Evolutionary conservation across 2,888 invertebrate genomes (phyloP).

Genomic region (Malthinus seriepunctatus): DNA sequence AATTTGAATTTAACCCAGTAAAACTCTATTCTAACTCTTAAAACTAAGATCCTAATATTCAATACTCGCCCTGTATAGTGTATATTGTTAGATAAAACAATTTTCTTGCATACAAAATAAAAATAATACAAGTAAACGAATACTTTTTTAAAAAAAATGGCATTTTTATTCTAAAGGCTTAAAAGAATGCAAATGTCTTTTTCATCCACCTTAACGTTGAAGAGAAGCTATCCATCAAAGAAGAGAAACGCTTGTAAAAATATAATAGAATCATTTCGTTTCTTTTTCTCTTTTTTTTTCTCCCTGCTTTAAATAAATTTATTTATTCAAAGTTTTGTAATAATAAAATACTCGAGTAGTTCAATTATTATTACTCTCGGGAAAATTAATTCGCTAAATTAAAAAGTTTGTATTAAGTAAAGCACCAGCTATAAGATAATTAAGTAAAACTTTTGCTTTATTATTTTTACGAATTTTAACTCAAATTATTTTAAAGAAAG

Average conservation of each 20-base stretch:
- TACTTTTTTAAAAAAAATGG: conserved; percentile 4
- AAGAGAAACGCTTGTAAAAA: neutral
- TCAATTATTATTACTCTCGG: neutral
- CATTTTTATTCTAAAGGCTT: conserved; percentile 2
- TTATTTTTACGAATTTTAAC: too few species aligned
- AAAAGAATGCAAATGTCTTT: conserved; percentile 6
- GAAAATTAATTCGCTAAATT: conserved; percentile 19
- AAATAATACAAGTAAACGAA: neutral
- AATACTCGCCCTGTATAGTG: too few species aligned
- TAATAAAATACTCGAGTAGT: too few species aligned
- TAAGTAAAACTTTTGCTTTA: neutral
- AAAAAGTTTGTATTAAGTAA: conserved; percentile 8
- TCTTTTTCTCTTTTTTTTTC: neutral
- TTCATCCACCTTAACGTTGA: conserved; percentile 5
- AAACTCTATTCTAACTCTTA: too few species aligned
- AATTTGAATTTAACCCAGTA: too few species aligned
- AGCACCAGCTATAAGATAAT: neutral
- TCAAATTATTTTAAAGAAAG: too few species aligned
- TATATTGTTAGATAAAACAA: too few species aligned
- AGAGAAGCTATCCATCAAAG: conserved; percentile 14
- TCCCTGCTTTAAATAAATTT: neutral
- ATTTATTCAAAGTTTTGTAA: too few species aligned
- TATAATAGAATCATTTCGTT: neutral
- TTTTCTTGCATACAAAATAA: too few species aligned
- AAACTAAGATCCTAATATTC: too few species aligned